A percentile compares a stretch with the other conserved stretches of the same genome.
phyloP scores from a whole-genome alignment of 2,888 invertebrate genomes.

The Deilephila elpenor region DNA sequence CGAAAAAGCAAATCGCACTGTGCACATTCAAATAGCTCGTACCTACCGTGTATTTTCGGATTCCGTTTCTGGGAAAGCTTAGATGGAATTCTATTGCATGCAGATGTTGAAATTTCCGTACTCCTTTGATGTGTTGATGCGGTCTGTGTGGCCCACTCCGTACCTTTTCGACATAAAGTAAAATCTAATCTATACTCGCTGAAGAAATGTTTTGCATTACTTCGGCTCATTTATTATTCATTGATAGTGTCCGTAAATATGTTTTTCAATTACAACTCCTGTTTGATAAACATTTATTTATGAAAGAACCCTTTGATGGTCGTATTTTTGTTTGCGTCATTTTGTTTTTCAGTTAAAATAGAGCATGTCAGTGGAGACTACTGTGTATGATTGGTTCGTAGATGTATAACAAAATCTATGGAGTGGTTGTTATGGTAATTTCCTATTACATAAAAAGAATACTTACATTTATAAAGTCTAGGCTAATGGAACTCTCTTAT shows the following conservation, averaged over 20 bases:
- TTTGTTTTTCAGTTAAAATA: background rate
- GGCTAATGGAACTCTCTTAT: background rate
- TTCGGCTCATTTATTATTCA: conserved; percentile 30
- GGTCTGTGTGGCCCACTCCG: conserved; percentile 32
- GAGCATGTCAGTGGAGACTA: too few species aligned
- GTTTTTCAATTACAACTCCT: background rate
- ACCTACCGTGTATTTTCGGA: conserved; percentile 24
- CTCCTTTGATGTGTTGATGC: conserved; percentile 26
- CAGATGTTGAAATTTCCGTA: conserved; percentile 25
- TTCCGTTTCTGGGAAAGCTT: conserved; percentile 8
- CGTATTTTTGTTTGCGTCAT: background rate
- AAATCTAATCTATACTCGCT: background rate
- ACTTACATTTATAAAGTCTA: background rate
- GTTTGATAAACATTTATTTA: background rate
- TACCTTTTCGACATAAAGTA: conserved; percentile 28
- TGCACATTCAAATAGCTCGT: background rate
- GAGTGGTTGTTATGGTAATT: too few species aligned
- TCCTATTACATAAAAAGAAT: background rate
- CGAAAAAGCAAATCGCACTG: background rate
- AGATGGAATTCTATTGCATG: conserved; percentile 10
- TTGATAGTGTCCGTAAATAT: conserved; percentile 5
- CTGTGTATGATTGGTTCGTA: too few species aligned
- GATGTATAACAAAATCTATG: too few species aligned
- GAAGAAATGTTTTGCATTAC: background rate
- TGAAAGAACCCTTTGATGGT: background rate